phyloP scores from a whole-genome alignment of 2,113 vertebrate species.

The Dendrocopos noguchii region DNA sequence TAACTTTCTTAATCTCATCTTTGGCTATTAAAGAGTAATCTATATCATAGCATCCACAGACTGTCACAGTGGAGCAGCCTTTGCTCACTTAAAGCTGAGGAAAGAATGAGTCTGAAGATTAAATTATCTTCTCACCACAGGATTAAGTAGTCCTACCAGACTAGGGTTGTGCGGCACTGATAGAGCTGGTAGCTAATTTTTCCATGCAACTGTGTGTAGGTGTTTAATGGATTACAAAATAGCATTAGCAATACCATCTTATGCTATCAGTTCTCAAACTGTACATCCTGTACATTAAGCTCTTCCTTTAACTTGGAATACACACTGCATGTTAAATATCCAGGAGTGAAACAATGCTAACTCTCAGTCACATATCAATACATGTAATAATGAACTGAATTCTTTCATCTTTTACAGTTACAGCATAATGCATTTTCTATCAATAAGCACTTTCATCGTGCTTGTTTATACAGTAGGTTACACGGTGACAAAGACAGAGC shows the following conservation, averaged over 20 bases:
- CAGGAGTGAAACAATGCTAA: conserved; percentile 13
- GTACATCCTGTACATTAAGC: conserved; percentile 29
- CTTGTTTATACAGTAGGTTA: conserved; percentile 61
- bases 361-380: conserved; percentile 30
- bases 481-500: conserved; percentile 16
- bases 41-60: conserved; percentile 63
- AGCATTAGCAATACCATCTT: conserved; percentile 23
- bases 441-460: conserved; percentile 56
- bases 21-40: conserved; percentile 68
- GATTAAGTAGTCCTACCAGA: conserved; percentile 69
- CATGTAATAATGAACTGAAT: conserved; percentile 53
- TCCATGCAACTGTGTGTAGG: conserved; percentile 37
- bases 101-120: conserved; percentile 75
- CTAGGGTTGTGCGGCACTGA: conserved; percentile 55
- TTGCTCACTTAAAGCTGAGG: conserved; percentile 68
- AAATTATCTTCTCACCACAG: conserved; percentile 77
- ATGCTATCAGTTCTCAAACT: background rate
- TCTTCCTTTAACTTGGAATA: conserved; percentile 63
- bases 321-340: conserved; percentile 58
- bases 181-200: conserved; percentile 64
- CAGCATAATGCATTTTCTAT: conserved; percentile 52
- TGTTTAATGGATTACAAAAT: conserved; percentile 59
- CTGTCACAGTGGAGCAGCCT: conserved; percentile 62
- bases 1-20: conserved; percentile 75
- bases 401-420: conserved; percentile 55